Conservation (phyloP, 2,113 vertebrate genomes). For the Saguinus imperator region DNA sequence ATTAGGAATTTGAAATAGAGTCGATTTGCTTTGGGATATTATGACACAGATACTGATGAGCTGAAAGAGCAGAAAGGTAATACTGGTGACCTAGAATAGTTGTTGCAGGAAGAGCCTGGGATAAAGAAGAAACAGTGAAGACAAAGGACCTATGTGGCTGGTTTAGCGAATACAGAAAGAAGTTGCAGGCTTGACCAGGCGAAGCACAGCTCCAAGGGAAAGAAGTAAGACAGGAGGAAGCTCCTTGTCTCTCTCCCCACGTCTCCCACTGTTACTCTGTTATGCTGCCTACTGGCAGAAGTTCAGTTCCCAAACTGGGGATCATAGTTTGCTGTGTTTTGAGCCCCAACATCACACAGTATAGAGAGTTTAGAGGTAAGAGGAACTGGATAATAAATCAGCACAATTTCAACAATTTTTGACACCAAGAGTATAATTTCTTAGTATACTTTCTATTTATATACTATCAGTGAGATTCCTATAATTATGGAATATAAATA, state of each 20-base stretch:
- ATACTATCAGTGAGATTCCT: not conserved
- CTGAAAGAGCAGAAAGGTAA: not conserved
- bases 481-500: not conserved
- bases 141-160: not conserved
- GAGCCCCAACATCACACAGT: not conserved
- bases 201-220: not conserved
- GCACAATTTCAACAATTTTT: not conserved
- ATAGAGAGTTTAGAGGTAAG: not conserved
- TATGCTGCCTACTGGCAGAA: not conserved
- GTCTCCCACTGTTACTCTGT: not conserved
- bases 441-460: not conserved
- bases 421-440: not conserved
- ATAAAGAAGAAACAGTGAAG: not conserved
- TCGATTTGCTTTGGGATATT: not conserved
- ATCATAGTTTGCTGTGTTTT: not conserved
- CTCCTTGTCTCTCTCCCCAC: not conserved
- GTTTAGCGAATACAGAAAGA: not conserved
- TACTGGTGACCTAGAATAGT: not conserved
- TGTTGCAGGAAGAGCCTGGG: not conserved
- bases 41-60: not conserved
- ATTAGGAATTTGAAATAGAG: constrained; percentile 5
- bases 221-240: no score
- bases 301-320: not conserved
- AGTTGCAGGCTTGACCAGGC: not conserved
- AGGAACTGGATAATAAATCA: not conserved